Conservation (phyloP, 1,140 invertebrate species). For the Pseudachorutes palmiensis region DNA sequence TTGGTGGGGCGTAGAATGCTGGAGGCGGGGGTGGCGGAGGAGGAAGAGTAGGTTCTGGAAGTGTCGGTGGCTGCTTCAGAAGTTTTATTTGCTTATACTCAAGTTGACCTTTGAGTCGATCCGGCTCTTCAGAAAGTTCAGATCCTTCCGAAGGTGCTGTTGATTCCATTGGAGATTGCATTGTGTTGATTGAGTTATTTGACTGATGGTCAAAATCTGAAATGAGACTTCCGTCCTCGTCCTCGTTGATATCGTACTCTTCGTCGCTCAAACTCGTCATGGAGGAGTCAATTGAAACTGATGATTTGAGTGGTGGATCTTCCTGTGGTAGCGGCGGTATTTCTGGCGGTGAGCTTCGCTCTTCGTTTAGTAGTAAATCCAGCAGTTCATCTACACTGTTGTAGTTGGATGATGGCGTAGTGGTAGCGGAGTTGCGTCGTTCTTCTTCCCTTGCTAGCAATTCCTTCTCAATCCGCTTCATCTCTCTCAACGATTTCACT, state of each 20-base stretch:
- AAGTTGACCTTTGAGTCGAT: slow-evolving; percentile 31
- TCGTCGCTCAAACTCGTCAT: not conserved
- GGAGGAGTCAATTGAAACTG: not conserved
- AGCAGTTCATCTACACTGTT: slow-evolving; percentile 1
- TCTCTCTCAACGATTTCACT: slow-evolving; percentile 73
- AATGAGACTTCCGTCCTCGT: not conserved
- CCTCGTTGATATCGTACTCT: not conserved
- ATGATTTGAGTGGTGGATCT: not conserved
- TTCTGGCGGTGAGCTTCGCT: not conserved
- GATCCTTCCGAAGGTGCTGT: not conserved
- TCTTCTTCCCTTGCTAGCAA: slow-evolving; percentile 69
- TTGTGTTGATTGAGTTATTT: slow-evolving; percentile 8
- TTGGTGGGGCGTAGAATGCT: slow-evolving; percentile 3
- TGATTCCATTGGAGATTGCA: not conserved
- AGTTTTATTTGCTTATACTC: slow-evolving; percentile 17
- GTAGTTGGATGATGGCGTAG: not conserved
- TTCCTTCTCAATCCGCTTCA: slow-evolving; percentile 83
- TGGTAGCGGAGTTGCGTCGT: slow-evolving; percentile 44
- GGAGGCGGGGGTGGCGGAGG: slow-evolving; percentile 57
- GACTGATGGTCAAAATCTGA: slow-evolving; percentile 5
- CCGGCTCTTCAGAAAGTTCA: slow-evolving; percentile 21
- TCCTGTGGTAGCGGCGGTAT: not conserved
- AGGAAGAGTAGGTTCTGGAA: slow-evolving; percentile 64
- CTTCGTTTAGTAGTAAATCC: not conserved
- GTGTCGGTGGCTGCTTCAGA: slow-evolving; percentile 46